Base-by-base conservation (phyloP, 1,140 invertebrate species). In the Chrysopa pallens region DNA sequence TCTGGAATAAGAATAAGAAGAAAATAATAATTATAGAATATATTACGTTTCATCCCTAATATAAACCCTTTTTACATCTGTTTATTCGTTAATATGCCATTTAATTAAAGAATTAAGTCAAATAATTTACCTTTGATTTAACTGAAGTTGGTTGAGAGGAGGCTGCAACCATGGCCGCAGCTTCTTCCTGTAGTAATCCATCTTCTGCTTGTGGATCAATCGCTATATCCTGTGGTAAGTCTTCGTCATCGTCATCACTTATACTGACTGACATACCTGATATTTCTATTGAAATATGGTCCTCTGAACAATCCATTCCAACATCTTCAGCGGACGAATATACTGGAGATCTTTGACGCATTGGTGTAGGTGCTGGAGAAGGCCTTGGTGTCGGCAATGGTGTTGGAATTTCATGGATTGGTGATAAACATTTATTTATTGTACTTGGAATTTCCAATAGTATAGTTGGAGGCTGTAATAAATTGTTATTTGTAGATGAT, bases 391-490 rank as follows among this genome's bases (percentile, higher is more conserved):
- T 78, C 48, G 68, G 76, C 41, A 69, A 66, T 31, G 78, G 79
- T 4, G 76, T 79, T 0, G 80, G 78, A 40, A 80, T 58, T 57
- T 82, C 78, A 42, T 76, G 63, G 43, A 82, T 80, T 1, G 79
- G 77, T 28, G 78, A 81, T 40, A 83, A 64, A 56, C 78, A 80
- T 55, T 77, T 77, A 50, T 74, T 76, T 31, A 76, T 76, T 53
- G 64, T 63, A 49, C 67, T 70, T 6, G 79, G 78, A 43, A 80
- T 74, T 66, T 84, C 79, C 28, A 82, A 62, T 9, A 80, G 64
- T 46, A 81, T 80, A 23, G 72, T 73, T 9, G 76, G 75, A 17
- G 75, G 76, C 58, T 76, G 73, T 17, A 74, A 60, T 4, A 72
- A 58, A 50, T 73, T 77, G 47, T 63, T 63, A 39, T 68, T 64